phyloP scores from a whole-genome alignment of 2,888 invertebrate species.

The Venustoraphidia nigricollis region DNA sequence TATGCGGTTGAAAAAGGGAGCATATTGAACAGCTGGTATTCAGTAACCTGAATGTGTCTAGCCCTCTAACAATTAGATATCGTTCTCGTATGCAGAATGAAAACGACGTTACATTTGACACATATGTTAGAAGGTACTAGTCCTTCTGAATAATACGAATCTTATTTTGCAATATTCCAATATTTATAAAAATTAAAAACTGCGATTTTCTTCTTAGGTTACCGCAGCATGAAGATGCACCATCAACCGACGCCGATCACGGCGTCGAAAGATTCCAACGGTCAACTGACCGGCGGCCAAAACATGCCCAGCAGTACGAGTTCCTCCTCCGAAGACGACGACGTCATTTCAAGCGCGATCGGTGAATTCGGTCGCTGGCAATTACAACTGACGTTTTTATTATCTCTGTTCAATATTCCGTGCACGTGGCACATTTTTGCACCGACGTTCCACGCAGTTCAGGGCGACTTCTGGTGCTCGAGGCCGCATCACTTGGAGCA shows the following conservation, averaged over 20 bases:
- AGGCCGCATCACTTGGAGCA: slow-evolving; percentile 38
- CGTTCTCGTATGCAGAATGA: no score
- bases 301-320: no score
- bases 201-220: neutral
- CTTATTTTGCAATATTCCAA: neutral
- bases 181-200: neutral
- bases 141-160: no score
- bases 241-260: slow-evolving; percentile 23
- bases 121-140: no score
- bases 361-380: slow-evolving; percentile 69
- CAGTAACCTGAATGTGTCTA: no score
- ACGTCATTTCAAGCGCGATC: slow-evolving; percentile 49
- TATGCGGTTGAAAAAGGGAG: no score
- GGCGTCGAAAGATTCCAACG: no score
- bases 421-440: slow-evolving; percentile 70
- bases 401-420: slow-evolving; percentile 62
- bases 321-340: slow-evolving; percentile 30
- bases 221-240: slow-evolving; percentile 7
- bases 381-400: slow-evolving; percentile 52
- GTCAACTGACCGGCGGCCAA: no score
- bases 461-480: slow-evolving; percentile 54
- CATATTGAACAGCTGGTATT: no score
- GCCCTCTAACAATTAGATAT: no score
- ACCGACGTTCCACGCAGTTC: slow-evolving; percentile 56
- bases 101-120: no score